Evolutionary conservation across 2,797 vertebrate genomes (phyloP), one percentile per base, ranked within the genome.

Genomic region (Acrossocheilus fasciatus): DNA sequence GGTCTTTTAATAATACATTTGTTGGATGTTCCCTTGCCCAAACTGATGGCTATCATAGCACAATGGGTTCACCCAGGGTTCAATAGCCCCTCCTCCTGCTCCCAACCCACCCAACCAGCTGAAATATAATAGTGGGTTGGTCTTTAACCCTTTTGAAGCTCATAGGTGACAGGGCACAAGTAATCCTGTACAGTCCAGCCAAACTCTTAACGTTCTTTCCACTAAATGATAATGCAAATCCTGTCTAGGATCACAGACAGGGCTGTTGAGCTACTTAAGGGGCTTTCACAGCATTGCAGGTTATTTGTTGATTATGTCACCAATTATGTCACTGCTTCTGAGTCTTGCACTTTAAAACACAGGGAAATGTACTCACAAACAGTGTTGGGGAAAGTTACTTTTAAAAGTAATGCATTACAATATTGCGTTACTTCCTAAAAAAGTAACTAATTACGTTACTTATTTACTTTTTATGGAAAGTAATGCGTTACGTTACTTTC

Each of bases 1-100:
- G 88, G 90, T 84, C 87, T 79, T 88, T 90, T 79, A 91, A 91
- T 90, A 88, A 90, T 89, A 86, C 88, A 91, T 89, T 87, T 84
- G 82, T 75, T 86, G 74, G 64, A 86, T 87, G 84, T 87, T 85
- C 80, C 73, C 26, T 86, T 26, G 47, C 80, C 84, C 86, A 34
- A 84, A 68, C 81, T 76, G 75, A 88, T 84, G 82, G 78, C 52
- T 87, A 88, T 91, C 77, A 72, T 72, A 76, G 86, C 62, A 90
- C 70, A 73, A 84, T 82, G 82, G 74, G 90, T 90, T 91, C 89
- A 89, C 34, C 41, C 77, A 86, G 85, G 88, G 89, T 89, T 89
- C 88, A 91, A 62, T 45, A 76, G 59, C 30, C 47, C 78, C 68
- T n/a, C n/a, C 74, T 82, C 66, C 59, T 50, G 52, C 81, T 39